Conservation (phyloP, 2,888 invertebrate species). For the Scaptomyza parva region DNA sequence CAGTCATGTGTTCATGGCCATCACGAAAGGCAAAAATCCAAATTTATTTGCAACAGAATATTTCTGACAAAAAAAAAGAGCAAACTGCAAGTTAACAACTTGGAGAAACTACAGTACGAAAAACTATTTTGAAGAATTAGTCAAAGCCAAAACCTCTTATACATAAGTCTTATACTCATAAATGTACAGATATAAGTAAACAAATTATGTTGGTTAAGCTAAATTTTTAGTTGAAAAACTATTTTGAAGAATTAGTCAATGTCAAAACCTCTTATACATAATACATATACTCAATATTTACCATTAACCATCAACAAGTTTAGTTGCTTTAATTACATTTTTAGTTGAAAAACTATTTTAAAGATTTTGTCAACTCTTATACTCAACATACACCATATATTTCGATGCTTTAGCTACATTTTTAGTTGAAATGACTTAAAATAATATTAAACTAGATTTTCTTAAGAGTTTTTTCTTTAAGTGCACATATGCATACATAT, state of each 20-base stretch:
- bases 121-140: neutral
- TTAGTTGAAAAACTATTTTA: neutral
- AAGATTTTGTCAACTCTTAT: neutral
- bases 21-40: slow-evolving; percentile 52
- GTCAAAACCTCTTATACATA: neutral
- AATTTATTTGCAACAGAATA: slow-evolving; percentile 63
- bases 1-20: slow-evolving; percentile 14
- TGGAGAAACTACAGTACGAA: neutral
- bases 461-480: neutral
- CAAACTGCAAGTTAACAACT: slow-evolving; percentile 8
- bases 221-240: no score
- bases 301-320: no score
- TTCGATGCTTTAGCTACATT: no score
- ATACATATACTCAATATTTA: neutral
- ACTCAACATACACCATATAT: no score
- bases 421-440: no score
- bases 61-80: slow-evolving; percentile 19
- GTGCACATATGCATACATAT: neutral
- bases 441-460: no score
- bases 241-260: neutral
- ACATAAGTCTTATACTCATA: neutral
- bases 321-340: no score
- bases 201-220: no score
- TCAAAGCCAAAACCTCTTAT: neutral
- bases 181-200: no score